Evolutionary conservation across 2,113 vertebrate genomes (phyloP).

Genomic region (Pygathrix nemaeus): DNA sequence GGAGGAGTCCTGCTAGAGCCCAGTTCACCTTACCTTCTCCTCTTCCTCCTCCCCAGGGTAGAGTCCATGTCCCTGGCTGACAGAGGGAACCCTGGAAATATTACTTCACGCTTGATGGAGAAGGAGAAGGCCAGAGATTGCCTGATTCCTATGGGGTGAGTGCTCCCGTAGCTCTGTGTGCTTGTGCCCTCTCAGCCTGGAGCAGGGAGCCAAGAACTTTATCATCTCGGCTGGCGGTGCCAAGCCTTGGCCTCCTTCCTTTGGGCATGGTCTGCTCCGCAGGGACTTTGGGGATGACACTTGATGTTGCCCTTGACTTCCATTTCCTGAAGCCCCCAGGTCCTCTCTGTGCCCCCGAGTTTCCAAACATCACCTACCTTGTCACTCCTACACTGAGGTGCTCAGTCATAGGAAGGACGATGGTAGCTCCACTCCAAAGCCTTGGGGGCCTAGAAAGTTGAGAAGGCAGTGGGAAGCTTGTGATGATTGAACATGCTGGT

Average conservation of each 20-base stretch:
- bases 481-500: too few species aligned
- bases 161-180: rapidly evolving
- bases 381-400: neutral
- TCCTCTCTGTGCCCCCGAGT: neutral
- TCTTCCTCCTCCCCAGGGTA: constrained; percentile 82
- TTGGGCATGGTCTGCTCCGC: constrained; percentile 34
- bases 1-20: neutral
- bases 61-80: constrained; percentile 92
- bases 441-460: neutral
- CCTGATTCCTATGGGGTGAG: constrained; percentile 92
- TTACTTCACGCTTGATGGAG: constrained; percentile 89
- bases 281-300: neutral
- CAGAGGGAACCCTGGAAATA: constrained; percentile 86
- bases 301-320: neutral
- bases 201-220: neutral
- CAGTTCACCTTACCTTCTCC: too few species aligned
- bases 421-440: neutral
- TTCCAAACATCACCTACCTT: neutral
- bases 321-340: neutral
- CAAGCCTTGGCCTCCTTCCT: neutral
- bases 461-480: neutral
- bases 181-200: neutral
- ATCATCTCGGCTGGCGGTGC: neutral
- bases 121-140: constrained; percentile 90
- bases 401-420: neutral